A percentile compares a stretch with the other conserved stretches of the same genome.
These are phyloP conservation scores for Wasmannia auropunctata DNA, from an alignment of 1,140 invertebrate species.

Conservation along the genomic window DNA sequence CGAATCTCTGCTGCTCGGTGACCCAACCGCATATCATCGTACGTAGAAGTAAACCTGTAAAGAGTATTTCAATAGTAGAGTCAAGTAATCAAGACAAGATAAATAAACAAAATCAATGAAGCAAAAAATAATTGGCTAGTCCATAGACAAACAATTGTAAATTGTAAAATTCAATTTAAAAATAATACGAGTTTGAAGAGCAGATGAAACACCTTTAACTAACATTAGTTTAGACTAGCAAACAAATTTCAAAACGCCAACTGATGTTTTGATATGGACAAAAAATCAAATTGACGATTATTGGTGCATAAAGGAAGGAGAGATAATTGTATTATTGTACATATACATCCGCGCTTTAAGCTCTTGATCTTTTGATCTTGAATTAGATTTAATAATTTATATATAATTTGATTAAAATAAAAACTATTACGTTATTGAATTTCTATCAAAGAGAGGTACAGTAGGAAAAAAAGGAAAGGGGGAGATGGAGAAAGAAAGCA, in stretches of 20 bases:
- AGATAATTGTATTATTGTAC: background rate
- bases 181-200: background rate
- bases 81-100: background rate
- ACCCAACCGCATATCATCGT: slow-evolving; percentile 81
- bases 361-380: background rate
- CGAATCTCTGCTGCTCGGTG: slow-evolving; percentile 82
- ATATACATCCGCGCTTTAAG: background rate
- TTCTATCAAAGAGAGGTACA: background rate
- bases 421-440: background rate
- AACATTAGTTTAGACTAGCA: background rate
- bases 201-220: background rate
- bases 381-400: background rate
- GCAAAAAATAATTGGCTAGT: background rate
- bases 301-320: background rate
- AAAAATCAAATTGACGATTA: background rate
- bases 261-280: background rate
- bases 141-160: background rate
- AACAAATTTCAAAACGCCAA: background rate
- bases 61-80: background rate
- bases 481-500: background rate
- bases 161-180: background rate
- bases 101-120: background rate
- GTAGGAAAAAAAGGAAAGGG: background rate
- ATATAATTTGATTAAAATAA: background rate
- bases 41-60: slow-evolving; percentile 81